Evolutionary conservation across 2,888 invertebrate species (phyloP).

Genomic region (Tuberolachnus salignus): DNA sequence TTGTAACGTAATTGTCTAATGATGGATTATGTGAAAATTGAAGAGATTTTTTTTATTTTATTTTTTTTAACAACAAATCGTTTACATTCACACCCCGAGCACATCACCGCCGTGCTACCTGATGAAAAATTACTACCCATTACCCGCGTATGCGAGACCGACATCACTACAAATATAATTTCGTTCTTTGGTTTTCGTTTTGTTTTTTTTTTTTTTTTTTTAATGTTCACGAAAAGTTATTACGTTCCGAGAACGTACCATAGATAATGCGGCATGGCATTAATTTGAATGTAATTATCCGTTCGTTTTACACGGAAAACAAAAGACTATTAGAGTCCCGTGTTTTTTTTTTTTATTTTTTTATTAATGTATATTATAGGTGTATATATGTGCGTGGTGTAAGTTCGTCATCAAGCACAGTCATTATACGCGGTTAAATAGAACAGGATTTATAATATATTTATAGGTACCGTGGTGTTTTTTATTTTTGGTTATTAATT

Average conservation of each 20-base stretch:
- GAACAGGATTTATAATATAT: constrained; percentile 24
- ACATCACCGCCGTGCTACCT: constrained; percentile 22
- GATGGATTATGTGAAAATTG: constrained; percentile 51
- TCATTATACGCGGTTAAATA: constrained; percentile 33
- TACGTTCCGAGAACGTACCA: constrained; percentile 3
- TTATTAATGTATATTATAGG: constrained; percentile 49
- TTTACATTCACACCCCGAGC: constrained; percentile 44
- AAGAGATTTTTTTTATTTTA: constrained; percentile 34
- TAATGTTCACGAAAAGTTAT: constrained; percentile 51
- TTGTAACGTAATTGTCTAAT: constrained; percentile 48
- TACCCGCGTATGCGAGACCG: background rate
- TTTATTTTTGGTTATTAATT: constrained; percentile 37
- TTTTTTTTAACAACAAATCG: constrained; percentile 38
- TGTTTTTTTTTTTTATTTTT: background rate
- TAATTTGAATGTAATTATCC: constrained; percentile 53
- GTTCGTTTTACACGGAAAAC: constrained; percentile 43
- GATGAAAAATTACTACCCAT: constrained; percentile 48
- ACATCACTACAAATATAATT: constrained; percentile 31
- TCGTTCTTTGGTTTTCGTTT: background rate
- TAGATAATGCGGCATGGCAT: constrained; percentile 22
- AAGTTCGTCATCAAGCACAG: background rate
- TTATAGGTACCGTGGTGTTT: background rate
- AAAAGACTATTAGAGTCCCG: constrained; percentile 54
- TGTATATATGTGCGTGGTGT: background rate
- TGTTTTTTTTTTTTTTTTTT: constrained; percentile 17